Base-by-base conservation (phyloP, 2,797 vertebrate genomes). In the Alfaro cultratus region DNA sequence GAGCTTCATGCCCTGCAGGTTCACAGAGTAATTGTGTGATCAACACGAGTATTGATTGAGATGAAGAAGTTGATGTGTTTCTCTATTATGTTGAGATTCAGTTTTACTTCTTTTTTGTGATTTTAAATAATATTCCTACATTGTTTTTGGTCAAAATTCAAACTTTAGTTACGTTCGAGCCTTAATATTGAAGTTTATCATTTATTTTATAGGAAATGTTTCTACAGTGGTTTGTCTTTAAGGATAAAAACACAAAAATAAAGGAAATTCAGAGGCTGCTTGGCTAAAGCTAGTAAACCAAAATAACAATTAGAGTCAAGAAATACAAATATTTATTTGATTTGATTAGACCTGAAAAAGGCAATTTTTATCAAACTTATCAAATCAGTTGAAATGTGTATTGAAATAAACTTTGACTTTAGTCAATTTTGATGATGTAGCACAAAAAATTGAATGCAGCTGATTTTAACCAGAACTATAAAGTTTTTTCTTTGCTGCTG, bases 1-100 rank as follows among this genome's bases (percentile, higher is more conserved):
- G 83, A 88, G 80, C 84, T 81, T 77, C 47, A 73, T 72, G 77
- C 86, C 45, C 70, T 53, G 21, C 83, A 71, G 78, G 79, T 73
- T 29, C 41, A 49, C 41, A 18, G 31, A 45, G 64, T 85, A 81
- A 91, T 90, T 78, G 82, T 74, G 31, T 47, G 55, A 84, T 83
- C 74, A 81, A 68, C 81, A 53, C 1, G 26, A 57, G 85, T 41
- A 74, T 18, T 21, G 31, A 57, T 41, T 39, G 39, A 77, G n/a
- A 75, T 36, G 41, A 74, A 68, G 67, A 21, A 31, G 29, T 80
- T 45, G 0, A 74, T 64, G 74, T 57, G 76, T 46, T 55, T 74
- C 71, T 78, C 70, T 51, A 46, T 60, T 78, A 47, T 0, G 0
- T 68, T 26, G 45, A 23, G 43, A 51, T 29, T 79, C 62, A 73